phyloP scores from a whole-genome alignment of 2,888 invertebrate genomes.

The Scaptomyza parva region DNA sequence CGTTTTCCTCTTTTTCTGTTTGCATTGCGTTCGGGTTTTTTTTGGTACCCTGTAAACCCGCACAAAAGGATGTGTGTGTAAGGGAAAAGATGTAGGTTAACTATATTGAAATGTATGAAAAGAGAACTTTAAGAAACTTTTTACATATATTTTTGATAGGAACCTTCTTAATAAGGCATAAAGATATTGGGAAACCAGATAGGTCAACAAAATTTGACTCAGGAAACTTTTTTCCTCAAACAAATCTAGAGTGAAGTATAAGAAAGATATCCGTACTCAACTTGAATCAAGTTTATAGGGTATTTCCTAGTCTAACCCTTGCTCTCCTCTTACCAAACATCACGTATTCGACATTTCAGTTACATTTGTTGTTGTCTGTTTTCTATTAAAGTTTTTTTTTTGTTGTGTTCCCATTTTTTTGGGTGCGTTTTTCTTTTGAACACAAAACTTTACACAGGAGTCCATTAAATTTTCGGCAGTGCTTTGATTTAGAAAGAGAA shows the following conservation, averaged over 20 bases:
- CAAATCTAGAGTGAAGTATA: too few relatives aligned
- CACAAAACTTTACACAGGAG: constrained; percentile 70
- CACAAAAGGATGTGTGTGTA: neutral
- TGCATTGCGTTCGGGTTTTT: constrained; percentile 2
- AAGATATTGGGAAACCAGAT: too few relatives aligned
- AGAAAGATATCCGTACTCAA: neutral
- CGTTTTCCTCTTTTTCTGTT: constrained; percentile 13
- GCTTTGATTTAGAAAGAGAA: constrained; percentile 68
- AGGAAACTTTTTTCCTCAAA: too few relatives aligned
- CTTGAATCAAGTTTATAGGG: neutral
- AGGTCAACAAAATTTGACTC: too few relatives aligned
- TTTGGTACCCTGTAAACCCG: constrained; percentile 13
- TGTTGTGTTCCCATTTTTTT: constrained; percentile 5
- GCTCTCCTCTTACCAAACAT: constrained; percentile 29
- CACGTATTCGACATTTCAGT: constrained; percentile 52
- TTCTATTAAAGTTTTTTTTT: constrained; percentile 9
- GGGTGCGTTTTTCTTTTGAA: constrained; percentile 57
- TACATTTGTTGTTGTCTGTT: constrained; percentile 51
- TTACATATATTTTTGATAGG: too few relatives aligned
- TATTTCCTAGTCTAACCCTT: neutral
- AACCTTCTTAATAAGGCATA: too few relatives aligned
- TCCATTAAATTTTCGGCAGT: constrained; percentile 73
- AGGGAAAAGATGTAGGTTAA: too few relatives aligned
- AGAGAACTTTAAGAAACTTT: too few relatives aligned
- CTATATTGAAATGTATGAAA: too few relatives aligned